These are phyloP conservation scores for Amphimedon queenslandica DNA, from an alignment of 37 sponge, comb jelly and placozoan genomes.

Conservation along the genomic window DNA sequence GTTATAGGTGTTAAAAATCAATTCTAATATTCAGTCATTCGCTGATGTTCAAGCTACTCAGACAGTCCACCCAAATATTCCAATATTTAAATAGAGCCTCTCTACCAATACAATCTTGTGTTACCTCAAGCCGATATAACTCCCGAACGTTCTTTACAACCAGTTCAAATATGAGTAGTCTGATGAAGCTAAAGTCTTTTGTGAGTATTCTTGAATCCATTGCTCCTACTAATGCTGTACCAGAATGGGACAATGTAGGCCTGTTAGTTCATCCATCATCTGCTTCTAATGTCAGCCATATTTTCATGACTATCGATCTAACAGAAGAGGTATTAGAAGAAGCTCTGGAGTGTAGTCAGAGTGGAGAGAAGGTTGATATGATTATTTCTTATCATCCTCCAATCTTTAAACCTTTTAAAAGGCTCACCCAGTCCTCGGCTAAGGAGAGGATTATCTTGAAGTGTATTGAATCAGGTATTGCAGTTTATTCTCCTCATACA, in stretches of 20 bases:
- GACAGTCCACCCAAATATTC: too few relatives aligned
- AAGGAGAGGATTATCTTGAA: slow-evolving; percentile 89
- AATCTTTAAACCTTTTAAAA: slow-evolving; percentile 81
- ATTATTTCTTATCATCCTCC: slow-evolving; percentile 94
- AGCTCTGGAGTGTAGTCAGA: slow-evolving; percentile 7
- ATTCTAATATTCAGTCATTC: too few relatives aligned
- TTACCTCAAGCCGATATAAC: not conserved
- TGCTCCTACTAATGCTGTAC: slow-evolving; percentile 64
- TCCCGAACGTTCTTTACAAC: slow-evolving; percentile 9
- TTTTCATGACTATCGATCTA: slow-evolving; percentile 90
- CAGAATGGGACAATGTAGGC: slow-evolving; percentile 94
- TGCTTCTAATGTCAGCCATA: slow-evolving; percentile 7
- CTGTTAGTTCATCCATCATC: slow-evolving; percentile 77
- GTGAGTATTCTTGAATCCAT: slow-evolving; percentile 53
- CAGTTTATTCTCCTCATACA: slow-evolving; percentile 96
- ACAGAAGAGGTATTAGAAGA: slow-evolving; percentile 87
- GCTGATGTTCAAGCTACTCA: too few relatives aligned
- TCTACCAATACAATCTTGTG: not conserved
- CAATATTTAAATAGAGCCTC: too few relatives aligned
- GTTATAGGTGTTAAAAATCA: too few relatives aligned
- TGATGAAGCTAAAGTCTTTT: slow-evolving; percentile 71
- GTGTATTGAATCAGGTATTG: slow-evolving; percentile 59
- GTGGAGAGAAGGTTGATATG: slow-evolving; percentile 25
- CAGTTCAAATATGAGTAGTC: too few relatives aligned
- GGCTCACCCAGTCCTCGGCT: slow-evolving; percentile 62